Conservation (phyloP, 2,888 invertebrate genomes). For the Heteromyza rotundicornis region DNA sequence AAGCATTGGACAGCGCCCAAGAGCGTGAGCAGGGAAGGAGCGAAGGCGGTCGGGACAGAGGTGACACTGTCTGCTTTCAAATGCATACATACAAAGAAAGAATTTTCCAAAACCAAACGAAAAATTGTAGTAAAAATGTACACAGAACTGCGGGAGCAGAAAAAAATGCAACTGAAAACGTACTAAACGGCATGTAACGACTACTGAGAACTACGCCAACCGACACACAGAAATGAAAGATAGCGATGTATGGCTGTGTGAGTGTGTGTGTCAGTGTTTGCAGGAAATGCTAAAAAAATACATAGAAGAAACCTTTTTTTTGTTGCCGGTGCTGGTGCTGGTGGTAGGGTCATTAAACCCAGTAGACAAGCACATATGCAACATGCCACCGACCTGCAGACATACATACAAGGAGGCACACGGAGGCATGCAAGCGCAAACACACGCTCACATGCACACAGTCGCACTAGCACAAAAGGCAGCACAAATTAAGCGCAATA, state of each 20-base stretch:
- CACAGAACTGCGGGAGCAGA: too few relatives aligned
- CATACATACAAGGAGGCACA: background rate
- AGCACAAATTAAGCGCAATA: slow-evolving; percentile 47
- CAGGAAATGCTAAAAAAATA: too few relatives aligned
- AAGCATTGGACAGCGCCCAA: background rate
- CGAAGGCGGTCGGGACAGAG: too few relatives aligned
- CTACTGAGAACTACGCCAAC: background rate
- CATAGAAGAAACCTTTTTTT: background rate
- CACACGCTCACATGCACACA: slow-evolving; percentile 2
- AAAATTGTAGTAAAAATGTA: too few relatives aligned
- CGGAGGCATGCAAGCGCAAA: background rate
- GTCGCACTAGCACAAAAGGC: background rate
- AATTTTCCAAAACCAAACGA: too few relatives aligned
- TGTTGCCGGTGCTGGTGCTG: background rate
- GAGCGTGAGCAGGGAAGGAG: background rate
- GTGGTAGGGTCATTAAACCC: slow-evolving; percentile 2
- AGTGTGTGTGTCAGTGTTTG: too few relatives aligned
- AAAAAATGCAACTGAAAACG: background rate
- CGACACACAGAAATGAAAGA: background rate
- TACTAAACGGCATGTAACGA: background rate
- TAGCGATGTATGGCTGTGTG: background rate
- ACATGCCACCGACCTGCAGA: background rate
- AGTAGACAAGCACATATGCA: slow-evolving; percentile 4
- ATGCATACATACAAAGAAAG: too few relatives aligned
- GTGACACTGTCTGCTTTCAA: too few relatives aligned